Evolutionary conservation across 2,888 invertebrate species (phyloP).

Genomic region (Bembecia ichneumoniformis): DNA sequence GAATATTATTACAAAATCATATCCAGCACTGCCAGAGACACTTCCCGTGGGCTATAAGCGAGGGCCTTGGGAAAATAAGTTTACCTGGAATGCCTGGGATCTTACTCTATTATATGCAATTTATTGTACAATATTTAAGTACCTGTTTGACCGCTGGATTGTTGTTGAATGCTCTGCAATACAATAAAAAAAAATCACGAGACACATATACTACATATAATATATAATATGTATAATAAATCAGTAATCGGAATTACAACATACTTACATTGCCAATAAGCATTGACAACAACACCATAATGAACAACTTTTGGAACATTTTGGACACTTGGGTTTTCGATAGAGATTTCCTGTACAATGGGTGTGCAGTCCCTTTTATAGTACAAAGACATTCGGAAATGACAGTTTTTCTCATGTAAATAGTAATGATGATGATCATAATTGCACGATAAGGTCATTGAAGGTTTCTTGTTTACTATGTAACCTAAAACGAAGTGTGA

Average conservation of each 20-base stretch:
- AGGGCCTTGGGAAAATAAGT: too few species aligned
- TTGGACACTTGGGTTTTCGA: not conserved
- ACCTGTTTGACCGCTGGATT: too few species aligned
- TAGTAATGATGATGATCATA: not conserved
- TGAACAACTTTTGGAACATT: not conserved
- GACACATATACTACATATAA: too few species aligned
- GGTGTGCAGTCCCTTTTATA: not conserved
- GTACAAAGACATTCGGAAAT: not conserved
- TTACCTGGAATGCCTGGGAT: too few species aligned
- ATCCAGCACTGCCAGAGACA: too few species aligned
- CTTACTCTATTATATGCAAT: too few species aligned
- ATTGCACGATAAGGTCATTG: not conserved
- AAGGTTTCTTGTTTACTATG: not conserved
- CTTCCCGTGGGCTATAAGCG: too few species aligned
- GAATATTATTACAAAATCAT: too few species aligned
- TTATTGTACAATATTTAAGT: too few species aligned
- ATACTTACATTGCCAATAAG: not conserved
- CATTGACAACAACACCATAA: not conserved
- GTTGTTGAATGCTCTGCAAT: too few species aligned
- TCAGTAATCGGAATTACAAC: not conserved
- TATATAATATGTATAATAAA: too few species aligned
- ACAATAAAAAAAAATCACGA: too few species aligned
- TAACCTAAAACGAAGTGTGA: not conserved
- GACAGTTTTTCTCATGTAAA: not conserved
- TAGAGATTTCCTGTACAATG: not conserved